Evolutionary conservation across 23 tunicate genomes (phyloP).

Genomic region (Clavelina lepadiformis): DNA sequence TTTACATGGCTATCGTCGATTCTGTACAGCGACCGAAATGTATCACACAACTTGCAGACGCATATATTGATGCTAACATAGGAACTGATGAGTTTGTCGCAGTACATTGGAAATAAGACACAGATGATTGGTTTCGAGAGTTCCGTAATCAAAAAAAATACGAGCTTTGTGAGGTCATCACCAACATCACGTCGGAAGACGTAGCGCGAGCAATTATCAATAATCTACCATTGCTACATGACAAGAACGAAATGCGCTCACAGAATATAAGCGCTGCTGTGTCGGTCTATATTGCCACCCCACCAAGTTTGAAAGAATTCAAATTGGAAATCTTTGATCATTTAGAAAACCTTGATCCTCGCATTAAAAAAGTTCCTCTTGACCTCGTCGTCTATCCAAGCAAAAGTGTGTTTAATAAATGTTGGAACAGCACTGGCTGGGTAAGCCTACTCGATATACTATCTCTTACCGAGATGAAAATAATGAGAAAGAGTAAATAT

Average conservation of each 20-base stretch:
- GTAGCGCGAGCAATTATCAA: slow-evolving; percentile 9
- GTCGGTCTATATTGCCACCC: slow-evolving; percentile 32
- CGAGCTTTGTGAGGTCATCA: not conserved
- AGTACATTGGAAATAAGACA: slow-evolving; percentile 42
- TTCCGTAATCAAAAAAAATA: not conserved
- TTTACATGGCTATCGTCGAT: slow-evolving; percentile 26
- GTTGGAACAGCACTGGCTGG: slow-evolving; percentile 33
- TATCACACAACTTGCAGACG: slow-evolving; percentile 16
- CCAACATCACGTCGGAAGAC: slow-evolving; percentile 3
- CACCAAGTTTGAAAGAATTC: slow-evolving; percentile 14
- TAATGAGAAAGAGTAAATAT: slow-evolving; percentile 14
- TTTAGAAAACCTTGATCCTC: not conserved
- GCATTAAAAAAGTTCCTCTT: not conserved
- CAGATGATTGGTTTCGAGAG: slow-evolving; percentile 13
- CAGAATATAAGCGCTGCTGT: too few species aligned
- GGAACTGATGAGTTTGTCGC: slow-evolving; percentile 12
- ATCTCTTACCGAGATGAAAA: slow-evolving; percentile 40
- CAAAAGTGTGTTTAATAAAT: slow-evolving; percentile 1
- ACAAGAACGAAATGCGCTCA: not conserved
- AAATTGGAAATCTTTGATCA: not conserved
- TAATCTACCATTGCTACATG: not conserved
- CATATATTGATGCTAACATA: not conserved
- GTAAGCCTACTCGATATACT: slow-evolving; percentile 10
- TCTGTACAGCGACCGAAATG: slow-evolving; percentile 12
- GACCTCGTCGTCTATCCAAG: not conserved